Evolutionary conservation across 2,797 vertebrate genomes (phyloP).

Genomic region (Hemitrygon akajei): DNA sequence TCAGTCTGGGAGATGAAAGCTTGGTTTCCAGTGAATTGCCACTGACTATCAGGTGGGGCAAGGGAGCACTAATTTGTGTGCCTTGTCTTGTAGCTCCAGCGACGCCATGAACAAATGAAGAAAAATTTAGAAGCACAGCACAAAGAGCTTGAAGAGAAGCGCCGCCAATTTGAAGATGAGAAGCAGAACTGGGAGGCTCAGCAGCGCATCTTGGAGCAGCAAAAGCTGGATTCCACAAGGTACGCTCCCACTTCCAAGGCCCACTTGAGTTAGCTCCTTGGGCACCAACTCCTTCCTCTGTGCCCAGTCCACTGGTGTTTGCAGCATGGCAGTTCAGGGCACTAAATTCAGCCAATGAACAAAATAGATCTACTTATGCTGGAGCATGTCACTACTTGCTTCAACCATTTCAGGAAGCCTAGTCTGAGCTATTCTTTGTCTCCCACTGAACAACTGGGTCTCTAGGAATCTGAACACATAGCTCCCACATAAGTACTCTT

Average conservation of each 20-base stretch:
- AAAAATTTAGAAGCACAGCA: constrained; percentile 97
- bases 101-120: constrained; percentile 96
- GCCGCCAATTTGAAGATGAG: constrained; percentile 90
- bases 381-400: background rate
- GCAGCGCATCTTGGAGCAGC: constrained; percentile 88
- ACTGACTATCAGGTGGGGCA: no score
- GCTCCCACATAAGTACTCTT: no score
- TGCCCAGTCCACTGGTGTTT: background rate
- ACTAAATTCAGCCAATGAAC: background rate
- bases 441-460: no score
- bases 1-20: background rate
- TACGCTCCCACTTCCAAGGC: constrained; percentile 43
- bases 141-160: constrained; percentile 88
- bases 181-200: constrained; percentile 86
- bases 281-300: no score
- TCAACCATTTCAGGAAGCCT: background rate
- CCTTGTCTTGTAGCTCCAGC: constrained; percentile 66
- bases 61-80: background rate
- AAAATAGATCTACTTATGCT: background rate
- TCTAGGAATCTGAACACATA: no score
- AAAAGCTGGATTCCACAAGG: constrained; percentile 82
- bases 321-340: background rate
- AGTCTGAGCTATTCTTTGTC: background rate
- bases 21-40: background rate
- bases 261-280: no score